phyloP scores from a whole-genome alignment of 2,113 vertebrate genomes.

The Ciconia boyciana region DNA sequence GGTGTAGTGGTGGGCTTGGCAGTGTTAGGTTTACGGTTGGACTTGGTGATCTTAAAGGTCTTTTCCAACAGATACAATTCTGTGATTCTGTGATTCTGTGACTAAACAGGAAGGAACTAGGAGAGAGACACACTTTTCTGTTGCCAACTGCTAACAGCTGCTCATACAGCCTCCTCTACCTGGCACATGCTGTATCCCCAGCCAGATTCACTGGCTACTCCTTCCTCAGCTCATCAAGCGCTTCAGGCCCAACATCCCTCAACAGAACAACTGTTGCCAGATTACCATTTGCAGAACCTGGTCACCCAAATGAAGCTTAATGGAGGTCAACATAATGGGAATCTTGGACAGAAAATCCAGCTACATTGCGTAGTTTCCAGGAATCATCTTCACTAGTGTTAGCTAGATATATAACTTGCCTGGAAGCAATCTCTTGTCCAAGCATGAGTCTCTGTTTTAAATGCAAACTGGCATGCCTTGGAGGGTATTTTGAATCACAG shows the following conservation, averaged over 20 bases:
- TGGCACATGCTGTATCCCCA: background rate
- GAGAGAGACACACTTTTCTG: background rate
- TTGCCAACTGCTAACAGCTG: background rate
- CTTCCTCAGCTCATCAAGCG: background rate
- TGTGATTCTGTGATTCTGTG: no score
- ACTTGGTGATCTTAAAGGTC: no score
- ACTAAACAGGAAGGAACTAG: background rate
- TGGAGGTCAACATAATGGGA: background rate
- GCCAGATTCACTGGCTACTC: background rate
- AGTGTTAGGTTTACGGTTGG: no score
- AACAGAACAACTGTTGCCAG: background rate
- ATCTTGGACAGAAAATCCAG: background rate
- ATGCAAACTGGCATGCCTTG: background rate
- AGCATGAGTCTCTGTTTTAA: background rate
- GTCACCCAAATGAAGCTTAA: background rate
- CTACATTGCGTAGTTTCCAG: background rate
- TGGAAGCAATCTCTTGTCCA: background rate
- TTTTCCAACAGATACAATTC: no score
- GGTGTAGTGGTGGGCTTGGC: no score
- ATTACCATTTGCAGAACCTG: background rate
- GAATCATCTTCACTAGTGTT: background rate
- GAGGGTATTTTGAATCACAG: background rate
- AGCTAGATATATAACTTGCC: background rate
- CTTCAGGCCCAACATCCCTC: background rate
- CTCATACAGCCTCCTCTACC: background rate